Conservation (phyloP, 2,888 invertebrate genomes). For the Nomada lathburiana region DNA sequence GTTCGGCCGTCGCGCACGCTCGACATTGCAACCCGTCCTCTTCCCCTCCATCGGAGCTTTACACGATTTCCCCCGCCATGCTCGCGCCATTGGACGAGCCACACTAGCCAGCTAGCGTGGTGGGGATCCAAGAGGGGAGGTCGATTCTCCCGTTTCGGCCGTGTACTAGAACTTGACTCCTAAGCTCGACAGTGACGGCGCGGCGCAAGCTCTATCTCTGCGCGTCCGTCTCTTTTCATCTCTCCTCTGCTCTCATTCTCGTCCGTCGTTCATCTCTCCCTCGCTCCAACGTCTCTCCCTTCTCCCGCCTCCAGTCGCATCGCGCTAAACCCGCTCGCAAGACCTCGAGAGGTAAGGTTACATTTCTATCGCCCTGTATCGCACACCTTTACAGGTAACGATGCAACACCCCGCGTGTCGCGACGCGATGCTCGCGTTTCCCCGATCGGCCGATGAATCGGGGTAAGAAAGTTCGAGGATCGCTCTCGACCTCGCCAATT, state of each 20-base stretch:
- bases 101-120: neutral
- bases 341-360: conserved; percentile 57
- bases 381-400: conserved; percentile 51
- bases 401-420: conserved; percentile 1
- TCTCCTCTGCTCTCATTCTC: conserved; percentile 26
- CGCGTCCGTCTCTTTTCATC: conserved; percentile 26
- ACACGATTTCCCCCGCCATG: conserved; percentile 34
- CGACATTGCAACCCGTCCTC: conserved; percentile 61
- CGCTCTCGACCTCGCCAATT: neutral
- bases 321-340: conserved; percentile 32
- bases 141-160: conserved; percentile 73
- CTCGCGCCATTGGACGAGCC: conserved; percentile 27
- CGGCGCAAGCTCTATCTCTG: conserved; percentile 62
- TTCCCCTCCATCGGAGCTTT: conserved; percentile 9
- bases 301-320: conserved; percentile 2
- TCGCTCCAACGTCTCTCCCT: conserved; percentile 18
- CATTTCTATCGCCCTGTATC: conserved; percentile 52
- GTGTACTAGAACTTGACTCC: conserved; percentile 79
- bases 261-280: conserved; percentile 9
- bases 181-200: conserved; percentile 68
- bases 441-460: conserved; percentile 11
- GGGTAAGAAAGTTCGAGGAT: neutral
- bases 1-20: conserved; percentile 60
- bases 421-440: neutral
- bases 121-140: conserved; percentile 49